phyloP scores from a whole-genome alignment of 2,888 invertebrate species.

The Micoletzkya japonica region DNA sequence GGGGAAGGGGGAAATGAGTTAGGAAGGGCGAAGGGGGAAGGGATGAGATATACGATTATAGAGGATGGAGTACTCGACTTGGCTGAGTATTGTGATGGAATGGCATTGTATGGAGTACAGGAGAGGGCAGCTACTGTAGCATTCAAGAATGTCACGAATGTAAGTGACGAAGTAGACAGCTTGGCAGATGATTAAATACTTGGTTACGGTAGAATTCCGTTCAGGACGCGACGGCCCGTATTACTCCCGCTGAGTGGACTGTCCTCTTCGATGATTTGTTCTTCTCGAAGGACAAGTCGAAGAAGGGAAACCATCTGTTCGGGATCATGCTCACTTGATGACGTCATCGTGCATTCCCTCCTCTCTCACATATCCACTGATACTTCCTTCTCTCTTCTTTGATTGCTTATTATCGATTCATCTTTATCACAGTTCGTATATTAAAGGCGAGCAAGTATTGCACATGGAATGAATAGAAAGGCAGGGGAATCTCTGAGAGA shows the following conservation, averaged over 20 bases:
- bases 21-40: no score
- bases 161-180: not conserved
- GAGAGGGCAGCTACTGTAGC: slow-evolving; percentile 45
- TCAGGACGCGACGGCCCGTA: slow-evolving; percentile 23
- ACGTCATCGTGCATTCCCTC: not conserved
- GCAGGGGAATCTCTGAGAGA: not conserved
- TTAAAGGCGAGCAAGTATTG: slow-evolving; percentile 17
- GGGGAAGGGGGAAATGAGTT: not conserved
- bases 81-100: slow-evolving; percentile 62
- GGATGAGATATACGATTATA: no score
- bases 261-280: slow-evolving; percentile 54
- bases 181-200: not conserved
- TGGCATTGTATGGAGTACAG: slow-evolving; percentile 56
- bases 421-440: not conserved
- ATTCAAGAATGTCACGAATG: slow-evolving; percentile 43
- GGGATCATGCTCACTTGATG: slow-evolving; percentile 39
- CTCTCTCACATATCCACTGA: not conserved
- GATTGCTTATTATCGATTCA: not conserved
- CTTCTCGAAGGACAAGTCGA: slow-evolving; percentile 53
- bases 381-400: not conserved
- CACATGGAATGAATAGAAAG: not conserved
- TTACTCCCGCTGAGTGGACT: slow-evolving; percentile 54
- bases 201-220: not conserved
- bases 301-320: slow-evolving; percentile 56
- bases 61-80: slow-evolving; percentile 59